A percentile compares a stretch with the other conserved stretches of the same genome.
These are phyloP conservation scores for Lophius americanus DNA, from an alignment of 2,797 vertebrate genomes.

Conservation along the genomic window DNA sequence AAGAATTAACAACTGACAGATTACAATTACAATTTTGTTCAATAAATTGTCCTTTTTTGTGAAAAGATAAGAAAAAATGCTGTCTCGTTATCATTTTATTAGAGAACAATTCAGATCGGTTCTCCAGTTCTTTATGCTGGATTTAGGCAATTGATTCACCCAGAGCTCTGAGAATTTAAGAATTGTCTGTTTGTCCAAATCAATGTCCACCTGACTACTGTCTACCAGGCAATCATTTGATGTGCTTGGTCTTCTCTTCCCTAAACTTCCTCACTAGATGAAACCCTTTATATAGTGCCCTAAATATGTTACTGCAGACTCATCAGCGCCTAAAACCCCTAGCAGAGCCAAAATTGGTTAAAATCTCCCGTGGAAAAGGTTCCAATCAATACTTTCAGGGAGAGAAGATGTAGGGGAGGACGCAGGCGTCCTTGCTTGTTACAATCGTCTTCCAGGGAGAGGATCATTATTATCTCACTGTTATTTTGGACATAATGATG, in stretches of 20 bases:
- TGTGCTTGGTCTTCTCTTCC: constrained; percentile 69
- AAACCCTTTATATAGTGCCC: constrained; percentile 21
- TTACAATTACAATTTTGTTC: no score
- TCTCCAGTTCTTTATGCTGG: constrained; percentile 32
- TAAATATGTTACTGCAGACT: constrained; percentile 17
- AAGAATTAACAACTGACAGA: no score
- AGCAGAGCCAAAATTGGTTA: constrained; percentile 30
- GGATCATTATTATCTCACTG: constrained; percentile 1
- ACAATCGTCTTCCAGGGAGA: background rate
- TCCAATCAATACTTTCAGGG: constrained; percentile 42
- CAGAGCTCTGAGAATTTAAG: constrained; percentile 58
- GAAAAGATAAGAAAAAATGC: background rate
- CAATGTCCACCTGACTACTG: constrained; percentile 66
- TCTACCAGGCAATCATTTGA: constrained; percentile 68
- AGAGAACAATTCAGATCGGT: constrained; percentile 1
- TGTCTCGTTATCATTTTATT: background rate
- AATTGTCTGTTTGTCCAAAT: constrained; percentile 70
- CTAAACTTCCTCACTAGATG: constrained; percentile 33
- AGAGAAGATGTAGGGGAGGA: constrained; percentile 8
- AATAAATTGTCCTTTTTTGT: background rate
- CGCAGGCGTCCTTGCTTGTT: background rate
- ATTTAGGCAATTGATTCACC: constrained; percentile 68
- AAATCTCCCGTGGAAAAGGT: constrained; percentile 40
- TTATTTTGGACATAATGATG: background rate
- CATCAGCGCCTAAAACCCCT: constrained; percentile 30